phyloP scores from a whole-genome alignment of 2,888 invertebrate species.

The Bursaphelenchus okinawaensis region DNA sequence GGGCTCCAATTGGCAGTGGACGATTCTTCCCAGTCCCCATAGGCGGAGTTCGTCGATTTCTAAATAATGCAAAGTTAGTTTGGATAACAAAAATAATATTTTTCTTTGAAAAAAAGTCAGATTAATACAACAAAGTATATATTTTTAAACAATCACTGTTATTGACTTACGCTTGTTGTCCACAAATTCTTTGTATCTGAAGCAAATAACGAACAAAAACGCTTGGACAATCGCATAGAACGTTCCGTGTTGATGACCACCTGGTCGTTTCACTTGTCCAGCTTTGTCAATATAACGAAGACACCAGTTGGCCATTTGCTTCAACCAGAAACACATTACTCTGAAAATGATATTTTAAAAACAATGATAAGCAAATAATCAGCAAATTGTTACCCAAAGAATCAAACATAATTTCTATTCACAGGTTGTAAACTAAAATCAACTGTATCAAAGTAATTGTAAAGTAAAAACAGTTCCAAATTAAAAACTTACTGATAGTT shows the following conservation, averaged over 20 bases:
- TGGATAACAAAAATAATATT: neutral
- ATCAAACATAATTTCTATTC: no score
- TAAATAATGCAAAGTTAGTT: slow-evolving; percentile 27
- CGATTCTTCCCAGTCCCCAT: slow-evolving; percentile 77
- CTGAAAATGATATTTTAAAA: no score
- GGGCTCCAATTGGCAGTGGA: slow-evolving; percentile 81
- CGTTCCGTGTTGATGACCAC: slow-evolving; percentile 67
- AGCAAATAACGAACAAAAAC: slow-evolving; percentile 83
- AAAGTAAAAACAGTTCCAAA: no score
- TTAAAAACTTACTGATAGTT: slow-evolving; percentile 5
- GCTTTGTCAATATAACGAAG: slow-evolving; percentile 36
- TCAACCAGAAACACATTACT: slow-evolving; percentile 35
- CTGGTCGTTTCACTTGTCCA: slow-evolving; percentile 22
- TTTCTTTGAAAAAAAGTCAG: slow-evolving; percentile 8
- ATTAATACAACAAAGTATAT: slow-evolving; percentile 2
- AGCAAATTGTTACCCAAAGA: no score
- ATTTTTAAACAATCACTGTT: neutral
- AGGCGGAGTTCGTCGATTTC: slow-evolving; percentile 74
- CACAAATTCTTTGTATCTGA: slow-evolving; percentile 78
- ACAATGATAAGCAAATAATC: no score
- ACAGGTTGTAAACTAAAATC: neutral
- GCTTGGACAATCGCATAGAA: slow-evolving; percentile 89
- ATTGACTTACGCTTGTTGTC: slow-evolving; percentile 54
- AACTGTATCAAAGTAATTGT: slow-evolving; percentile 3
- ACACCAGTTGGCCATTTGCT: slow-evolving; percentile 40